Base-by-base conservation (phyloP, 2,888 invertebrate genomes). In the Lithophane ornitopus region DNA sequence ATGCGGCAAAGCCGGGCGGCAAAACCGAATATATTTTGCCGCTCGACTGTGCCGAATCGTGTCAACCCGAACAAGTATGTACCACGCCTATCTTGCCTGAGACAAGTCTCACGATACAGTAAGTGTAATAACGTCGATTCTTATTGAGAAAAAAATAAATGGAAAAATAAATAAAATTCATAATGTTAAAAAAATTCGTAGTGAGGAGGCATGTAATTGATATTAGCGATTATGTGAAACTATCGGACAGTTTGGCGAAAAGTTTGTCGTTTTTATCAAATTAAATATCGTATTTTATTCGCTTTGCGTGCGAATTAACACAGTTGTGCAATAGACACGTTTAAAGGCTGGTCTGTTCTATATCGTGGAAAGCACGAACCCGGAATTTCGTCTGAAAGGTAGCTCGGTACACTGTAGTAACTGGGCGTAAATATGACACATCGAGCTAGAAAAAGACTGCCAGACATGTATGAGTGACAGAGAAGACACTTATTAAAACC, bases 271-370 rank as follows among this genome's bases (percentile, higher is more conserved):
- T 88, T 87, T 88, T 78, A 81, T 81, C 76, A 84, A 88, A 85
- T 87, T 81, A 86, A 84, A 87, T 87, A 86, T 88, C 80, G 78
- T 90, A 83, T 88, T 87, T 89, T 91, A 89, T 90, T 89, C 90
- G 91, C 91, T 92, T 92, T 74, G 88, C 85, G 85, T 88, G 91
- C 89, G 90, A 89, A 89, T 80, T 74, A 66, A 85, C 69, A 81
- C 74, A 78, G 68, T 83, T 82, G 70, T 83, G 77, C 78, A 80
- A 83, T 80, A 84, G 81, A 77, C 73, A 66, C 58, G 67, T 73
- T 80, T 72, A 16, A 56, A 70, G 59, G 16, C 34, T 74, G 44
- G 16, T 28, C 68, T 75, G n/a, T 76, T 67, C 54, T 81, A 66
- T 34, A 62, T 39, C 54, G 61, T 74, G 34, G 68, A 56, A 68